Percentiles rank a stretch among this genome's conserved stretches.
These are phyloP conservation scores for Corythornis leucogaster DNA, from an alignment of 2,797 vertebrate genomes.

Conservation along the genomic window DNA sequence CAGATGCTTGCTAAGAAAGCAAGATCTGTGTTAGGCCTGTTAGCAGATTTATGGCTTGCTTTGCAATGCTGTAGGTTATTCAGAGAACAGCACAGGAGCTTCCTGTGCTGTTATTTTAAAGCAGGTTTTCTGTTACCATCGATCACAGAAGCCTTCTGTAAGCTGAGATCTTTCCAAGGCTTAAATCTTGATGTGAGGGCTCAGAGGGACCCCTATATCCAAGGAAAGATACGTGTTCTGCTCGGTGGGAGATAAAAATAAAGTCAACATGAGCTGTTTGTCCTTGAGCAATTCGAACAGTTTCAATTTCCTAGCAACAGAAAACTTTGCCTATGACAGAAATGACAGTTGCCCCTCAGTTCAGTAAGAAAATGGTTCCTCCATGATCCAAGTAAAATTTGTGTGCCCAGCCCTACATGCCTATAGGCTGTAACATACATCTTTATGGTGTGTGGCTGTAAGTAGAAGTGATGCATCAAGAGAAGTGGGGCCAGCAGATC, in stretches of 20 bases:
- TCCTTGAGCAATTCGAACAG: neutral
- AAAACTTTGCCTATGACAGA: neutral
- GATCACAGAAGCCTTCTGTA: conserved; percentile 42
- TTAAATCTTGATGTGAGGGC: neutral
- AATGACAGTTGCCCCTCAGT: neutral
- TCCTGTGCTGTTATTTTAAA: conserved; percentile 32
- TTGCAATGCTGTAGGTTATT: conserved; percentile 15
- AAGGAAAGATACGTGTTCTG: neutral
- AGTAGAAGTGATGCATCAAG: neutral
- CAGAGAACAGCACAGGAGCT: conserved; percentile 24
- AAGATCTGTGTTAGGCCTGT: neutral
- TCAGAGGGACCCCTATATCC: neutral
- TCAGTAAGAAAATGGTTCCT: neutral
- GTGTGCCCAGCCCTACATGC: neutral
- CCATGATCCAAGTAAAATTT: neutral
- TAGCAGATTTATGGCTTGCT: conserved; percentile 58
- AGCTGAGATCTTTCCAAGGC: conserved; percentile 33
- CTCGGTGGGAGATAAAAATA: neutral
- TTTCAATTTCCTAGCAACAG: neutral
- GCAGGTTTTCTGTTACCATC: conserved; percentile 35
- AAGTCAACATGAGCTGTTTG: conserved; percentile 10
- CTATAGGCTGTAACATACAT: neutral
- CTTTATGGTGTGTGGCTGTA: neutral
- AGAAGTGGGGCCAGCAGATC: too few relatives aligned
- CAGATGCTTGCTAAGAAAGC: neutral